Base-by-base conservation (phyloP, 2,797 vertebrate species). In the Molossus molossus region DNA sequence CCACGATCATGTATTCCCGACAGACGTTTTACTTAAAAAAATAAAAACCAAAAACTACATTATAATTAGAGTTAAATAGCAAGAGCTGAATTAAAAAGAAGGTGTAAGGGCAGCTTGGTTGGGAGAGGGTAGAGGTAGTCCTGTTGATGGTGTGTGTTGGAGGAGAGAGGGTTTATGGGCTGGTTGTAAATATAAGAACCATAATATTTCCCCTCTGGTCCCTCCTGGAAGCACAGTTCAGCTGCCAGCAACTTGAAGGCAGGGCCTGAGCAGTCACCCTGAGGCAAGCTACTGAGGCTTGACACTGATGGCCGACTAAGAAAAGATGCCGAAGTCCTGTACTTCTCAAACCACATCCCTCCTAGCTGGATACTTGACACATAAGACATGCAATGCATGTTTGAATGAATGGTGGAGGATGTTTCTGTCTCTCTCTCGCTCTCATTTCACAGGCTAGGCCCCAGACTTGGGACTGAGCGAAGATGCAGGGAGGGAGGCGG, bases 51-150 rank as follows among this genome's bases (percentile, higher is more conserved):
- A 62, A 91, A 72, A 48, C n/a, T 33, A 72, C 21, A 9, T 75
- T 29, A 25, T 45, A 58, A 58, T 94, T 81, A 50, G 62, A 77
- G 48, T 70, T 83, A 27, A 96, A 81, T 14, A 92, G 14, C 9
- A 37, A 86, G 33, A 93, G 45, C 23, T 80, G 40, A 6, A 14
- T 53, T 20, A 64, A 75, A 23, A 1, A 58, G 48, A 80, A n/a
- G 13, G 45, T 13, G 4, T 37, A 57, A 53, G 15, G 53, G 18
- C n/a, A 58, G 18, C 25, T 77, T 58, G 27, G 15, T 27, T 11
- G 18, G 3, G 45, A 1, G 9, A 4, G 11, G 8, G 0, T 12
- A 13, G 11, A 1, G 11, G 13, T 6, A 40, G 53, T 69, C 10
- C 9, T 0, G 1, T 5, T 0, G 45, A 70, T 15, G 25, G 25